Percentiles rank a stretch among this genome's conserved stretches.
Evolutionary conservation across 2,113 vertebrate genomes (phyloP).

Genomic region (Neogobius melanostomus): DNA sequence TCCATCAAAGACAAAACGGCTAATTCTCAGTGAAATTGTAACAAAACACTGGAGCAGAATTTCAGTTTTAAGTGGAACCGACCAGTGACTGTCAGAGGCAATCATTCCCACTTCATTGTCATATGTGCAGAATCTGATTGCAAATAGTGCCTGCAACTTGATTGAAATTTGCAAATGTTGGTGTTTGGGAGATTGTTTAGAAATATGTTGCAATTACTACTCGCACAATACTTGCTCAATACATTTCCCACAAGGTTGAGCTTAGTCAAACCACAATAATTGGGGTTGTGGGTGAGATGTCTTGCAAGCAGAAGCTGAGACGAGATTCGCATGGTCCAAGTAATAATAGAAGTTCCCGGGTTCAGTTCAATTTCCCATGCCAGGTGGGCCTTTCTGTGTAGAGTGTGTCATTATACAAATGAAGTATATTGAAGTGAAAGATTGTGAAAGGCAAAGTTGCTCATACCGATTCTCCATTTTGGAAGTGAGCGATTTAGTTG

Average conservation of each 20-base stretch:
- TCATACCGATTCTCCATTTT: slow-evolving; percentile 24
- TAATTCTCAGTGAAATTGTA: not conserved
- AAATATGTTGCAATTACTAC: slow-evolving; percentile 33
- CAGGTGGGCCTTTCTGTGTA: too few relatives aligned
- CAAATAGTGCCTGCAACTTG: not conserved
- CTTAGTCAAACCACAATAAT: not conserved
- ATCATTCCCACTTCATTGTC: slow-evolving; percentile 1
- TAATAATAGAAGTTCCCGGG: too few relatives aligned
- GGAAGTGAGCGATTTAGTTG: slow-evolving; percentile 35
- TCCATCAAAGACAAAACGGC: not conserved
- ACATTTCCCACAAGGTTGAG: slow-evolving; percentile 29
- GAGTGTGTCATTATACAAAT: too few relatives aligned
- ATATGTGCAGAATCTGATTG: not conserved
- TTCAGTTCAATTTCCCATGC: too few relatives aligned
- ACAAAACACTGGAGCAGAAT: not conserved
- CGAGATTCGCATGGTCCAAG: too few relatives aligned
- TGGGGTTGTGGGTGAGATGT: too few relatives aligned
- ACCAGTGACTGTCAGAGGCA: not conserved
- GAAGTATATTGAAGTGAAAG: not conserved
- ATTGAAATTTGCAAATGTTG: slow-evolving; percentile 9
- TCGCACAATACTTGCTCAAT: slow-evolving; percentile 14
- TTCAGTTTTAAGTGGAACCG: not conserved
- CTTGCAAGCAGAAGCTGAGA: too few relatives aligned
- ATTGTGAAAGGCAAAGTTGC: slow-evolving; percentile 22
- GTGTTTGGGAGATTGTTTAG: slow-evolving; percentile 24